These are phyloP conservation scores for Euwallacea similis DNA, from an alignment of 1,140 invertebrate species.

Conservation along the genomic window DNA sequence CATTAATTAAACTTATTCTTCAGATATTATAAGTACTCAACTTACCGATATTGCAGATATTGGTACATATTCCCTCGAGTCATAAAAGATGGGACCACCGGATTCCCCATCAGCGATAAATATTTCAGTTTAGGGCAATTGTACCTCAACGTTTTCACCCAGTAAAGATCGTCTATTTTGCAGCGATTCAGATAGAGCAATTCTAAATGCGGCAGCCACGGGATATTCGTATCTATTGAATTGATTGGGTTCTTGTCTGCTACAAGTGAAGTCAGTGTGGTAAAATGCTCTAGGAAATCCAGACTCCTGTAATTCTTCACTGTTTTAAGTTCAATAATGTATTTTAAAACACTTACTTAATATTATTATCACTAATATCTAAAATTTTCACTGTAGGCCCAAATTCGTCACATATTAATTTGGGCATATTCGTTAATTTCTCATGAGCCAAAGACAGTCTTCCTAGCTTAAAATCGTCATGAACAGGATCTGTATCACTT, in stretches of 20 bases:
- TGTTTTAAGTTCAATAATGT: background rate
- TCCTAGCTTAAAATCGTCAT: constrained; percentile 53
- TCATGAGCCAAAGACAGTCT: constrained; percentile 63
- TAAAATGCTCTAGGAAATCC: constrained; percentile 68
- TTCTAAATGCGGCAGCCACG: constrained; percentile 67
- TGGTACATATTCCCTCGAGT: constrained; percentile 75
- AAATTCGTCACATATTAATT: constrained; percentile 60
- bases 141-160: constrained; percentile 66
- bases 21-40: background rate
- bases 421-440: constrained; percentile 60
- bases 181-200: constrained; percentile 81
- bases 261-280: constrained; percentile 69
- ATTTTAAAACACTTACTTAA: constrained; percentile 2
- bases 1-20: no score
- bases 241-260: constrained; percentile 73
- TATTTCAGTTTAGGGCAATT: constrained; percentile 68
- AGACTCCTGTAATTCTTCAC: constrained; percentile 60
- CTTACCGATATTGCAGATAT: constrained; percentile 76
- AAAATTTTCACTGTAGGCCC: constrained; percentile 60
- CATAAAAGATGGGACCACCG: constrained; percentile 72
- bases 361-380: constrained; percentile 72
- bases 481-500: constrained; percentile 43
- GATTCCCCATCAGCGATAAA: constrained; percentile 78
- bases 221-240: constrained; percentile 63
- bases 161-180: constrained; percentile 68